phyloP scores from a whole-genome alignment of 2,888 invertebrate species.

The Spatulosminthurus flaviceps region DNA sequence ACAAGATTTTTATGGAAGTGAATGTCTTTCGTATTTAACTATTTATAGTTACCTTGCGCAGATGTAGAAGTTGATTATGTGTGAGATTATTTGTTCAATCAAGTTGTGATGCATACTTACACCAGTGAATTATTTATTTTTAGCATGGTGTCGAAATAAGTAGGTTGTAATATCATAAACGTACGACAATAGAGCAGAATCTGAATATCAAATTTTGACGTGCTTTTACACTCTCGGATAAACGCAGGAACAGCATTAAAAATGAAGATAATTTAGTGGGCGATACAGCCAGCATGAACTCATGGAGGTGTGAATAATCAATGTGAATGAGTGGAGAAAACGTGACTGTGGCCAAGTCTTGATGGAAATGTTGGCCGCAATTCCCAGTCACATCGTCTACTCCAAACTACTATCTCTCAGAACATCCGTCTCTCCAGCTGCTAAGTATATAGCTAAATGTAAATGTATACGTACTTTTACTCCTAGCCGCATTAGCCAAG shows the following conservation, averaged over 20 bases:
- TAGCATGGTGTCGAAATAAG: no score
- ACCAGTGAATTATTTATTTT: no score
- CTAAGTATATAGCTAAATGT: background rate
- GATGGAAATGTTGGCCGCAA: slow-evolving; percentile 28
- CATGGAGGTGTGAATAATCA: slow-evolving; percentile 42
- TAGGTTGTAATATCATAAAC: no score
- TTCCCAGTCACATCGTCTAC: slow-evolving; percentile 32
- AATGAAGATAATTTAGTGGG: slow-evolving; percentile 42
- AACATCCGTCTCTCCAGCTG: background rate
- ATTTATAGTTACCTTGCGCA: no score
- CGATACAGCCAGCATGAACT: slow-evolving; percentile 18
- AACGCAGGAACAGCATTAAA: slow-evolving; percentile 18
- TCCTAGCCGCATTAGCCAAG: no score
- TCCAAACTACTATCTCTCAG: background rate
- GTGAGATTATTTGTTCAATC: no score
- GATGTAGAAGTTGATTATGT: no score
- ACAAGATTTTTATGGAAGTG: no score
- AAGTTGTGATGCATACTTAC: no score
- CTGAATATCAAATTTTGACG: slow-evolving; percentile 7
- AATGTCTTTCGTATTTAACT: no score
- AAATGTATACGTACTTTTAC: no score
- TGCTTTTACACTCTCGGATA: slow-evolving; percentile 20
- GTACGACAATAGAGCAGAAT: background rate
- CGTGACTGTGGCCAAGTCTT: slow-evolving; percentile 40
- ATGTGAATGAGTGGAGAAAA: slow-evolving; percentile 38